Conservation (phyloP, 2,797 vertebrate genomes). For the Triplophysa bombifrons region DNA sequence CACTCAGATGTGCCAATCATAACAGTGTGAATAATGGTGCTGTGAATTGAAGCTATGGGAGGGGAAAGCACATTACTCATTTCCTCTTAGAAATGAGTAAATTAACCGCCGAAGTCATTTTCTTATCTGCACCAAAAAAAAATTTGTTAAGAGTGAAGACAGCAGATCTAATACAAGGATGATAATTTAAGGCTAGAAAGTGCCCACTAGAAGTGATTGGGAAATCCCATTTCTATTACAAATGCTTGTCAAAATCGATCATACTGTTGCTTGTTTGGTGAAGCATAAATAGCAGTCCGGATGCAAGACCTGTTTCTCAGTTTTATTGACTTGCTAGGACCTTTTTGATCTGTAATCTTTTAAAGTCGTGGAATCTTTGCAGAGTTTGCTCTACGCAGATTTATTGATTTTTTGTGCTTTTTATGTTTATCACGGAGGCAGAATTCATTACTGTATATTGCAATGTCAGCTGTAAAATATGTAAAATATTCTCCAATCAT, state of each 20-base stretch:
- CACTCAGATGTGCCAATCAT: constrained; percentile 54
- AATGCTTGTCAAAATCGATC: constrained; percentile 4
- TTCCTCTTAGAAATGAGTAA: constrained; percentile 41
- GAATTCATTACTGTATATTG: neutral
- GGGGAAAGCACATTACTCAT: constrained; percentile 22
- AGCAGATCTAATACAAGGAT: neutral
- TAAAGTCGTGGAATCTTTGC: neutral
- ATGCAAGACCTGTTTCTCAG: neutral
- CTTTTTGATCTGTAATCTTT: constrained; percentile 1
- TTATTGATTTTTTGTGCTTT: neutral
- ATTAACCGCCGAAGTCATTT: constrained; percentile 38
- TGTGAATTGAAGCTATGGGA: constrained; percentile 43
- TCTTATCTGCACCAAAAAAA: constrained; percentile 41
- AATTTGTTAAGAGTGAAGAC: constrained; percentile 13
- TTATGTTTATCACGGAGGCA: neutral
- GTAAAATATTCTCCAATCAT: neutral
- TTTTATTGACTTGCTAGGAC: neutral
- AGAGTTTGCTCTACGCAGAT: neutral
- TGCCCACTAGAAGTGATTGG: neutral
- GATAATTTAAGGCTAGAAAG: neutral
- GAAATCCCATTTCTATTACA: neutral
- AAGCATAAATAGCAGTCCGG: neutral
- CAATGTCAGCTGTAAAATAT: neutral
- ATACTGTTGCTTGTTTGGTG: neutral
- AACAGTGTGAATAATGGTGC: constrained; percentile 52